These are phyloP conservation scores for Lethenteron reissneri DNA, from an alignment of 2,113 vertebrate genomes.

Conservation along the genomic window DNA sequence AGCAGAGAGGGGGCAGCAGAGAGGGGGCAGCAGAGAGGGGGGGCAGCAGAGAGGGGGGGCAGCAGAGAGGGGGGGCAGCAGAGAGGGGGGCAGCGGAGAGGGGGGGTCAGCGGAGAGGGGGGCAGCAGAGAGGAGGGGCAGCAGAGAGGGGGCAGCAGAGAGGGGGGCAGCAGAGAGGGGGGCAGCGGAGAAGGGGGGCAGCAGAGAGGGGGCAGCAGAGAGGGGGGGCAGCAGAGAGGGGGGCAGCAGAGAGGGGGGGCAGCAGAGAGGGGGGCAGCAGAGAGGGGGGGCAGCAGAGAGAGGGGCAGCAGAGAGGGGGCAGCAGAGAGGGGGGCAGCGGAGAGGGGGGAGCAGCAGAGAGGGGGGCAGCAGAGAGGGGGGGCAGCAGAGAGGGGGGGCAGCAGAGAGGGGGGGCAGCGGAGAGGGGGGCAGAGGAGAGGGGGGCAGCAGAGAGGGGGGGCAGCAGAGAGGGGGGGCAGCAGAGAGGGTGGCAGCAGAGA, in stretches of 20 bases:
- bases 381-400: neutral
- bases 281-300: neutral
- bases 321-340: neutral
- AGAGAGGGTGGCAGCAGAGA: too few species aligned
- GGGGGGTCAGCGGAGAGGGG: neutral
- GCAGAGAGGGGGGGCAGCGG: neutral
- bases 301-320: neutral
- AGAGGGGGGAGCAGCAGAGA: neutral
- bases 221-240: neutral
- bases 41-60: neutral
- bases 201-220: neutral
- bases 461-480: neutral
- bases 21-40: neutral
- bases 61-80: neutral
- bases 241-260: neutral
- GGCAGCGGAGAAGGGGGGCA: neutral
- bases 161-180: neutral
- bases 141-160: neutral
- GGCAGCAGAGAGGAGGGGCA: neutral
- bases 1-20: neutral
- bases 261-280: neutral
- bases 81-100: neutral
- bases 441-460: conserved; percentile 1
- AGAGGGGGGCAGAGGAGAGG: neutral
- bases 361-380: neutral